Evolutionary conservation across 2,797 vertebrate species (phyloP).

Genomic region (Schizopygopsis malacanthus): DNA sequence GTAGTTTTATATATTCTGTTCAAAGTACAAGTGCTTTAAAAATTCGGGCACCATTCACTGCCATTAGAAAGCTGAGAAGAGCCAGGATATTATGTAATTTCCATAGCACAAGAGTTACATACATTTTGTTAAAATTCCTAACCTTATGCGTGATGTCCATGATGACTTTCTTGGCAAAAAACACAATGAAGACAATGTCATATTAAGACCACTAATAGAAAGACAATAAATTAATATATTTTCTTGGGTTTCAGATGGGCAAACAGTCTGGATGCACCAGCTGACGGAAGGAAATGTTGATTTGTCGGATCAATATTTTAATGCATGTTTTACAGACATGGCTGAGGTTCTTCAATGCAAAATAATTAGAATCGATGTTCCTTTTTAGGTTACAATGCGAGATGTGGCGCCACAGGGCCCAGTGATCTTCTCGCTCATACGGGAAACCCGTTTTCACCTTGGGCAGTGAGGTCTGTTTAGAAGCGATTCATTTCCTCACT

Average conservation of each 20-base stretch:
- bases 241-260: not conserved
- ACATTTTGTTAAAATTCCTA: not conserved
- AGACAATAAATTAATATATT: not conserved
- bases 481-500: conserved; percentile 48
- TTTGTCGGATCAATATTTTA: conserved; percentile 4
- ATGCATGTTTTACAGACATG: not conserved
- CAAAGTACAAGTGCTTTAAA: not conserved
- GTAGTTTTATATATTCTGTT: too few relatives aligned
- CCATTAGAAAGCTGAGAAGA: not conserved
- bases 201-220: not conserved
- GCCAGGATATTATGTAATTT: not conserved
- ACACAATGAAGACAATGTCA: not conserved
- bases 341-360: conserved; percentile 25
- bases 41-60: not conserved
- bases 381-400: conserved; percentile 2
- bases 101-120: not conserved
- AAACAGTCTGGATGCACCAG: not conserved
- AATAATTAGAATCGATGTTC: conserved; percentile 24
- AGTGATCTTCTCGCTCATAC: conserved; percentile 23
- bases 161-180: not conserved
- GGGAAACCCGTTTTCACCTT: conserved; percentile 39
- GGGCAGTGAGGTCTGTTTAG: conserved; percentile 49
- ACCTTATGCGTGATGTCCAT: not conserved
- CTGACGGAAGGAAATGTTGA: not conserved
- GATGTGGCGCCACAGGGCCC: conserved; percentile 15